Conservation (phyloP, 2,888 invertebrate genomes). For the Eristalis tenax region DNA sequence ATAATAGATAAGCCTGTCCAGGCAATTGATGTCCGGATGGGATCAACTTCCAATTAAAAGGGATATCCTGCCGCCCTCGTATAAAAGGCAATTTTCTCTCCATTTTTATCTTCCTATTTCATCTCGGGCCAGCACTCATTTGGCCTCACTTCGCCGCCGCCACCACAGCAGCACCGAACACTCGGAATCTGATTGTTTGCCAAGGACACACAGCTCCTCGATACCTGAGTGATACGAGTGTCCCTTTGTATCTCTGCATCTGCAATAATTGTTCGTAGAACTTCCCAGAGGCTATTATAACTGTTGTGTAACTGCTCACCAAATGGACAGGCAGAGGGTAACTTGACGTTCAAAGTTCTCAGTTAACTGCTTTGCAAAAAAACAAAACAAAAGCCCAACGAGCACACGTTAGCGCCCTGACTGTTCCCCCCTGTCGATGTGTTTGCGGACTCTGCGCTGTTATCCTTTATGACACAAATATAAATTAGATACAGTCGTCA, state of each 20-base stretch:
- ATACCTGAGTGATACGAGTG: constrained; percentile 42
- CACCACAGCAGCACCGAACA: not conserved
- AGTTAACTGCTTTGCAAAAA: constrained; percentile 51
- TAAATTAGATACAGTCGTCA: constrained; percentile 62
- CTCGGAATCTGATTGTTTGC: constrained; percentile 51
- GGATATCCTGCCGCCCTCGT: constrained; percentile 48
- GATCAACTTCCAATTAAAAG: constrained; percentile 72
- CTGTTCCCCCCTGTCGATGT: not conserved
- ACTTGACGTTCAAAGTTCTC: constrained; percentile 43
- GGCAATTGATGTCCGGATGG: constrained; percentile 70
- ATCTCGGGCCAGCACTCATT: constrained; percentile 57
- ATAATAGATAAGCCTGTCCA: constrained; percentile 70
- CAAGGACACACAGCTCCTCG: constrained; percentile 58
- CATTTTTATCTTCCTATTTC: constrained; percentile 66
- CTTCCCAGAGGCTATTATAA: constrained; percentile 59
- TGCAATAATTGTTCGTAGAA: constrained; percentile 67
- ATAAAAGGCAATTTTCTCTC: constrained; percentile 68
- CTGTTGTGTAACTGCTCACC: constrained; percentile 40
- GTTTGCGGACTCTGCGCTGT: not conserved
- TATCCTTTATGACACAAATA: constrained; percentile 62
- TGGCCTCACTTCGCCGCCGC: not conserved
- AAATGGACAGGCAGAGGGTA: constrained; percentile 22
- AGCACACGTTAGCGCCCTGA: constrained; percentile 19
- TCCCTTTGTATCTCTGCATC: constrained; percentile 58
- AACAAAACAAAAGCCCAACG: constrained; percentile 22